Conservation (phyloP, 2,888 invertebrate genomes). For the Pachymerium ferrugineum region DNA sequence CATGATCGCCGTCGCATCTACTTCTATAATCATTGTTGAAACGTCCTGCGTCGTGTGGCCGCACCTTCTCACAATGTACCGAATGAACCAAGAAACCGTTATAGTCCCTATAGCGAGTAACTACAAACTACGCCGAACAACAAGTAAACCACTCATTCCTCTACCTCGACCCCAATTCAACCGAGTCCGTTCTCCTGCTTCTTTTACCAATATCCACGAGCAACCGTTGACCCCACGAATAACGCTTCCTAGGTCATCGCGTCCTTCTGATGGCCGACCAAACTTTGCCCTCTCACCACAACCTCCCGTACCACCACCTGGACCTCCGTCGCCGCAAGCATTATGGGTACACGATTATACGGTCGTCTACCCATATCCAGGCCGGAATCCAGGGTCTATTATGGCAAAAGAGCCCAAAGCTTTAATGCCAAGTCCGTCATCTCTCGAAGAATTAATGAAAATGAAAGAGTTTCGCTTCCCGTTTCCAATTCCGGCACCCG, state of each 20-base stretch:
- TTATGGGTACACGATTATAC: background rate
- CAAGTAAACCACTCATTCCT: background rate
- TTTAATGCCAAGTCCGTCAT: background rate
- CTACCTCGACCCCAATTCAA: background rate
- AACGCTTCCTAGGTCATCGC: too few species aligned
- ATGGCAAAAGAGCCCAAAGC: background rate
- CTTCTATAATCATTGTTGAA: constrained; percentile 11
- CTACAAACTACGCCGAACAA: background rate
- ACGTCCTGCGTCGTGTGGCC: background rate
- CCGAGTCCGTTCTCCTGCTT: background rate
- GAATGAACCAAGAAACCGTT: background rate
- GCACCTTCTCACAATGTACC: background rate
- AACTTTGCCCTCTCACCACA: too few species aligned
- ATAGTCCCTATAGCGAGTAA: background rate
- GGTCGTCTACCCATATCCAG: background rate
- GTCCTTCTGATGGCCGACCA: too few species aligned
- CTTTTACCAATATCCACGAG: background rate
- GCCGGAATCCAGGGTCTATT: background rate
- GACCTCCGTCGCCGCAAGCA: background rate
- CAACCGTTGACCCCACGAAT: too few species aligned
- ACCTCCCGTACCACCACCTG: background rate
- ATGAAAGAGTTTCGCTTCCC: background rate
- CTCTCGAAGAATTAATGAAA: background rate
- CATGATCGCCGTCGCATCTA: constrained; percentile 5
- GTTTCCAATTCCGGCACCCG: too few species aligned